Percentiles rank a stretch among this genome's conserved stretches.
phyloP scores from a whole-genome alignment of 1,140 invertebrate species.

The Drosophila varians region DNA sequence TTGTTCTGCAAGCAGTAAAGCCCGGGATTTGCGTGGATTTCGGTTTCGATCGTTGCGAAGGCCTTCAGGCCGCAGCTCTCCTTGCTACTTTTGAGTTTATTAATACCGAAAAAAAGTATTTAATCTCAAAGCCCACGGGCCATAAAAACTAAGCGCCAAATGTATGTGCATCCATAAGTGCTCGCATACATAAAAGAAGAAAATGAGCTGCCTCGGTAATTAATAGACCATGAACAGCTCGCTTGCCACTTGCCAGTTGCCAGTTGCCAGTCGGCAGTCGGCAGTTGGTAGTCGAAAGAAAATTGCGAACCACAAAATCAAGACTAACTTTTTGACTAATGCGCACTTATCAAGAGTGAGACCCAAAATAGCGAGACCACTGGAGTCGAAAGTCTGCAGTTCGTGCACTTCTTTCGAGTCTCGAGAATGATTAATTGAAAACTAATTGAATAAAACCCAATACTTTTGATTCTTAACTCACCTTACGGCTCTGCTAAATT shows the following conservation, averaged over 20 bases:
- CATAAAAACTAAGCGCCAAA: constrained; percentile 35
- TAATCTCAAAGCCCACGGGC: constrained; percentile 10
- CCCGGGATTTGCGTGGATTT: no score
- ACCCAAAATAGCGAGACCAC: background rate
- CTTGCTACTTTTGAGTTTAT: constrained; percentile 10
- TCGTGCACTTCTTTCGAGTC: no score
- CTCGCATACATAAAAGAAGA: constrained; percentile 44
- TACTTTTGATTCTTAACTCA: background rate
- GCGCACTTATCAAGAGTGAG: constrained; percentile 42
- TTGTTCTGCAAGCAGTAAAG: constrained; percentile 56
- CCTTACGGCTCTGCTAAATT: background rate
- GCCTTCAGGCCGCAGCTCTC: constrained; percentile 18
- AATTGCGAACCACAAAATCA: constrained; percentile 35
- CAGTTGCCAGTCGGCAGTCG: no score
- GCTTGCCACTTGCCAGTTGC: background rate
- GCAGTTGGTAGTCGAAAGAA: constrained; percentile 56
- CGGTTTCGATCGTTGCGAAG: constrained; percentile 15
- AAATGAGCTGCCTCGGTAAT: constrained; percentile 54
- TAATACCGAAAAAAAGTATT: constrained; percentile 11
- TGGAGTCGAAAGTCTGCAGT: background rate
- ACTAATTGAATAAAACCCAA: no score
- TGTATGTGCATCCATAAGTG: constrained; percentile 29
- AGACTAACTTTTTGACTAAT: constrained; percentile 32
- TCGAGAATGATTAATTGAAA: background rate
- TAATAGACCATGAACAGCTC: constrained; percentile 74